A percentile compares a stretch with the other conserved stretches of the same genome.
These are phyloP conservation scores for Apocrypta bakeri DNA, from an alignment of 1,140 invertebrate genomes.

Conservation along the genomic window DNA sequence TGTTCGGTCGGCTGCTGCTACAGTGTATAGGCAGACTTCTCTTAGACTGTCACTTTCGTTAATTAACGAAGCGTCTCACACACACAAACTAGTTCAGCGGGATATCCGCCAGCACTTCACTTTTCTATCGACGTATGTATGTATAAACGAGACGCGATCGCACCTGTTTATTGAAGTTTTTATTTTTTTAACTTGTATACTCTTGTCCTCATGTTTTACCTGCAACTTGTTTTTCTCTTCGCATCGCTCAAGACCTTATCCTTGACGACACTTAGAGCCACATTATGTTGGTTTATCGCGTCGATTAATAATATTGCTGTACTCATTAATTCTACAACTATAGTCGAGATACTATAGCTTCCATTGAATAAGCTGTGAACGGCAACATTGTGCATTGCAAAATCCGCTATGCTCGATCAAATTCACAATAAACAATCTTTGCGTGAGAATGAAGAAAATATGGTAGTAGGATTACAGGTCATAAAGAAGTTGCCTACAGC, in stretches of 20 bases:
- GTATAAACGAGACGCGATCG: background rate
- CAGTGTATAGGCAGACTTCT: slow-evolving; percentile 35
- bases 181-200: slow-evolving; percentile 24
- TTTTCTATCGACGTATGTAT: slow-evolving; percentile 14
- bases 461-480: slow-evolving; percentile 34
- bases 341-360: too few relatives aligned
- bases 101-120: background rate
- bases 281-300: slow-evolving; percentile 26
- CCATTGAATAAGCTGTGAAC: too few relatives aligned
- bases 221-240: background rate
- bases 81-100: background rate
- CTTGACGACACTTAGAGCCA: slow-evolving; percentile 1
- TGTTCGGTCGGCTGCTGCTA: background rate
- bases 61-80: slow-evolving; percentile 41
- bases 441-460: slow-evolving; percentile 6
- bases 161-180: slow-evolving; percentile 46
- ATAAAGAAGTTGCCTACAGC: slow-evolving; percentile 6
- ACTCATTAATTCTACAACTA: slow-evolving; percentile 13
- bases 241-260: slow-evolving; percentile 17
- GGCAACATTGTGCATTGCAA: background rate
- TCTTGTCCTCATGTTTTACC: background rate
- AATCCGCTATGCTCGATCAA: background rate
- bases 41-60: slow-evolving; percentile 52
- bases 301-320: slow-evolving; percentile 11
- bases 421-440: slow-evolving; percentile 22